A percentile compares a stretch with the other conserved stretches of the same genome.
These are phyloP conservation scores for Artibeus jamaicensis DNA, from an alignment of 2,797 vertebrate species.

Conservation along the genomic window DNA sequence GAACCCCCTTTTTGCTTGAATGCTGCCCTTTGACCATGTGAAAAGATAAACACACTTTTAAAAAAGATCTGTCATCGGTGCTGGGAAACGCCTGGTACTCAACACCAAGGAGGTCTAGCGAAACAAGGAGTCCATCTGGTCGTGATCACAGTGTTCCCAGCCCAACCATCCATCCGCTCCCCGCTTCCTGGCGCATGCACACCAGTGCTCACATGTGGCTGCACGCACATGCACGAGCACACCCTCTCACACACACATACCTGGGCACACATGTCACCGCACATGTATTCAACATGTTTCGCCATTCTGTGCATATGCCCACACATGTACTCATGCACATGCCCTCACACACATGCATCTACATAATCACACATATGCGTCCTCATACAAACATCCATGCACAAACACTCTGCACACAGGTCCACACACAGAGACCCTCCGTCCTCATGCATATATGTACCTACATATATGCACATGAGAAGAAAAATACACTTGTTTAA, in stretches of 20 bases:
- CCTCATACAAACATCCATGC: too few relatives aligned
- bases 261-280: neutral
- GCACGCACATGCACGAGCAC: neutral
- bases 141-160: neutral
- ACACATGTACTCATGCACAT: too few relatives aligned
- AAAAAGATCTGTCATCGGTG: neutral
- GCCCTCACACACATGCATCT: neutral
- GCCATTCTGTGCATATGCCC: neutral
- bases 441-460: neutral
- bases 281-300: neutral
- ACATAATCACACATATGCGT: neutral
- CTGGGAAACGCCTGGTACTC: constrained; percentile 3
- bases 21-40: neutral
- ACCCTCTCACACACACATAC: neutral
- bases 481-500: neutral
- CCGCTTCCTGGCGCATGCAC: constrained; percentile 32
- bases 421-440: neutral
- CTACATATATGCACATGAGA: too few relatives aligned
- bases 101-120: neutral
- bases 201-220: neutral
- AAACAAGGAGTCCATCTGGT: neutral
- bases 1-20: neutral
- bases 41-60: neutral
- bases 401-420: neutral
- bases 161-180: constrained; percentile 37